Evolutionary conservation across 2,113 vertebrate genomes (phyloP).

Genomic region (Uria lomvia): DNA sequence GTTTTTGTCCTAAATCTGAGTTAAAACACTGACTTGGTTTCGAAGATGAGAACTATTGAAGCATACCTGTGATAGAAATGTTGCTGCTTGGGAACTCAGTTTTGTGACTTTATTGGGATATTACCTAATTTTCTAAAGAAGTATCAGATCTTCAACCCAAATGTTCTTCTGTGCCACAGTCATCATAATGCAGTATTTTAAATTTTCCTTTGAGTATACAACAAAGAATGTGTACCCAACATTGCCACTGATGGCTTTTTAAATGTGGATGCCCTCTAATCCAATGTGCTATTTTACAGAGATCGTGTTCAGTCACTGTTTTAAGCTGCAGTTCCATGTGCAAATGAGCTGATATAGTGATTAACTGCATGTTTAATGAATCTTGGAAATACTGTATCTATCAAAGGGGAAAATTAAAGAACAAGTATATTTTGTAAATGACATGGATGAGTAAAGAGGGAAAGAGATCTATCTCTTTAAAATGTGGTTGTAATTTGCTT

Average conservation of each 20-base stretch:
- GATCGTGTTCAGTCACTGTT: not conserved
- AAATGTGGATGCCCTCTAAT: not conserved
- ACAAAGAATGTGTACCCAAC: not conserved
- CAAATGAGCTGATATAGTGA: not conserved
- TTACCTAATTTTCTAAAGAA: not conserved
- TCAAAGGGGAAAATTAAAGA: not conserved
- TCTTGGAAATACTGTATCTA: not conserved
- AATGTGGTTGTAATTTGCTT: not conserved
- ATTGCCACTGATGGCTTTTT: not conserved
- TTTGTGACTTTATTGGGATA: not conserved
- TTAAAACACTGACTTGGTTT: not conserved
- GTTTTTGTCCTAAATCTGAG: not conserved
- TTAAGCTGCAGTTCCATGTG: not conserved
- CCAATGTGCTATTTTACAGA: not conserved
- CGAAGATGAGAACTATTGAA: not conserved
- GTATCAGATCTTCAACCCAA: not conserved
- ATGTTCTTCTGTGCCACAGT: not conserved
- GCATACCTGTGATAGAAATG: not conserved
- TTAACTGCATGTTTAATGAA: constrained; percentile 8
- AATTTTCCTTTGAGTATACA: not conserved
- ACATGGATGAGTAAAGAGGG: not conserved
- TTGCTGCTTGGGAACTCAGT: not conserved
- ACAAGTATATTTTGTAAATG: not conserved
- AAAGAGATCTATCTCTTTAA: not conserved
- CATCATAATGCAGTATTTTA: not conserved